phyloP scores from a whole-genome alignment of 2,113 vertebrate genomes.

The Anolis carolinensis region DNA sequence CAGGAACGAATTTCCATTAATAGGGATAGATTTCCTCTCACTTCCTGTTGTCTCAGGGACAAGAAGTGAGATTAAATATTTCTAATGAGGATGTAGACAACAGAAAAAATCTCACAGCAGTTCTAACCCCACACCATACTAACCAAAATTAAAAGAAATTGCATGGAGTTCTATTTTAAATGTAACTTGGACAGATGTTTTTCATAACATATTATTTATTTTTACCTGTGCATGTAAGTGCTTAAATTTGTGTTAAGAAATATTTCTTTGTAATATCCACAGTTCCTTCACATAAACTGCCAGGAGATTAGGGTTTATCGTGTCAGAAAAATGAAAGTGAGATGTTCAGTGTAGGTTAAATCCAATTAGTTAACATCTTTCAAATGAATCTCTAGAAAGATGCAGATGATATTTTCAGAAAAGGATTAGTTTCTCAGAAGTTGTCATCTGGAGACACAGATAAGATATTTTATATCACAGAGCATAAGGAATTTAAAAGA shows the following conservation, averaged over 20 bases:
- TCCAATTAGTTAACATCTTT: constrained; percentile 69
- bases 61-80: no score
- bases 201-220: no score
- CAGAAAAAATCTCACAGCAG: no score
- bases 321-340: constrained; percentile 60
- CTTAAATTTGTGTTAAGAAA: constrained; percentile 32
- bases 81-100: no score
- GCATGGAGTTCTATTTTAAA: no score
- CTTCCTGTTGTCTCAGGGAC: no score
- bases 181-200: no score
- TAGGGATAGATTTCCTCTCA: no score
- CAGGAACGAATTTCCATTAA: no score
- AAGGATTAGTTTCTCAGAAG: constrained; percentile 57
- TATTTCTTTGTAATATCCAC: constrained; percentile 27
- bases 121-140: no score
- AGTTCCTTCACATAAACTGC: constrained; percentile 1
- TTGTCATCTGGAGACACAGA: constrained; percentile 66
- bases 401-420: constrained; percentile 62
- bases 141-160: no score
- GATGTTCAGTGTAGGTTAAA: constrained; percentile 59
- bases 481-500: constrained; percentile 61
- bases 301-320: constrained; percentile 56
- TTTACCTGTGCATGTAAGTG: no score
- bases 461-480: constrained; percentile 64
- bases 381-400: constrained; percentile 60